A percentile compares a stretch with the other conserved stretches of the same genome.
Conservation (phyloP, 2,888 invertebrate genomes). For the Diadegma fenestrale region DNA sequence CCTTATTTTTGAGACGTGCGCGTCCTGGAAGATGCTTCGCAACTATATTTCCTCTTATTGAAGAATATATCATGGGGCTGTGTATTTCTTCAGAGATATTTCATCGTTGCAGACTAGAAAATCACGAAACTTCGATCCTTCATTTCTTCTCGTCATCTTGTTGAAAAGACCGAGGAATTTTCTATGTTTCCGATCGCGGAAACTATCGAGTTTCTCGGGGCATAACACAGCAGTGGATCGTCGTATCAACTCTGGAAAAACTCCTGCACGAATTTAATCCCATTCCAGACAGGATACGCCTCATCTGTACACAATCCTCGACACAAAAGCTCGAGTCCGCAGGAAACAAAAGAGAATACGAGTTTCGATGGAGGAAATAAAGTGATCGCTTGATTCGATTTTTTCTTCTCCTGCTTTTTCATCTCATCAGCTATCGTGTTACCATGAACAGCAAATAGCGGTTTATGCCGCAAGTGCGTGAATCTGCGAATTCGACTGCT, state of each 20-base stretch:
- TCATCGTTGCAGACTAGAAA: constrained; percentile 12
- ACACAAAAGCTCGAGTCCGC: background rate
- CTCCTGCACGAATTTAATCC: constrained; percentile 5
- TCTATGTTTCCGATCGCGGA: background rate
- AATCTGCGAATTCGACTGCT: too few relatives aligned
- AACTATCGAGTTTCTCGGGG: background rate
- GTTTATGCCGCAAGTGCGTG: too few relatives aligned
- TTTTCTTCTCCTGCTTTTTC: background rate
- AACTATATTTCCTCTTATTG: background rate
- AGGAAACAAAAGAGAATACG: background rate
- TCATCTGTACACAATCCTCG: background rate
- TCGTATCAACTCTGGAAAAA: background rate
- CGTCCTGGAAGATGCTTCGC: constrained; percentile 5
- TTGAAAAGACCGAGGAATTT: constrained; percentile 21
- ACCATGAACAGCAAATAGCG: too few relatives aligned
- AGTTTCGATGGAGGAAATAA: background rate
- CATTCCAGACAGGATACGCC: background rate
- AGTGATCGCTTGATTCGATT: background rate
- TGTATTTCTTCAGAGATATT: background rate
- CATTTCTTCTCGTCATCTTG: background rate
- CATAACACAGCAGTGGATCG: background rate
- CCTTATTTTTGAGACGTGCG: constrained; percentile 14
- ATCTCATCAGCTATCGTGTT: background rate
- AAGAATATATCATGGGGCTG: background rate
- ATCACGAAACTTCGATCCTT: constrained; percentile 5